These are phyloP conservation scores for Numenius arquata DNA, from an alignment of 2,113 vertebrate genomes.

Conservation along the genomic window DNA sequence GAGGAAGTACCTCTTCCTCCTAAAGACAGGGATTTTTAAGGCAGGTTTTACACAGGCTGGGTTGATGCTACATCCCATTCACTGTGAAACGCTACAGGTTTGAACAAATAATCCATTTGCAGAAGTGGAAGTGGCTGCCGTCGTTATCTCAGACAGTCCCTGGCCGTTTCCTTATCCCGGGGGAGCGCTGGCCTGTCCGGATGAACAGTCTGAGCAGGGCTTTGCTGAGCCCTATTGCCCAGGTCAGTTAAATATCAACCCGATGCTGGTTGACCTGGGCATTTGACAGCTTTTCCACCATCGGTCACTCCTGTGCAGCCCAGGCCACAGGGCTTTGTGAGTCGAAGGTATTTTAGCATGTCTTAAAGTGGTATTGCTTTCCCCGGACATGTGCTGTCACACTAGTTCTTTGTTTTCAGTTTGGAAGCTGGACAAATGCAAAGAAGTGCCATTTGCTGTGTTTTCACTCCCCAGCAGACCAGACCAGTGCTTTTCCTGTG, in stretches of 20 bases:
- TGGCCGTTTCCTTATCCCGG: not conserved
- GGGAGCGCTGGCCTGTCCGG: not conserved
- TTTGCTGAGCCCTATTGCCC: not conserved
- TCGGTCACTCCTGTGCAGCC: not conserved
- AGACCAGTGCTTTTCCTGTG: not conserved
- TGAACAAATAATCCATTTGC: not conserved
- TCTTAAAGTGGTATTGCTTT: not conserved
- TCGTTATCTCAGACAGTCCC: not conserved
- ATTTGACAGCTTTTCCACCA: not conserved
- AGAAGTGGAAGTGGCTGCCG: not conserved
- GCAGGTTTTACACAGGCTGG: not conserved
- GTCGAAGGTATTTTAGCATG: fast-evolving
- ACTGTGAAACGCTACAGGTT: not conserved
- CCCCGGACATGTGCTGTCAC: not conserved
- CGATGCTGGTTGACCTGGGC: not conserved
- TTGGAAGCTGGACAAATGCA: not conserved
- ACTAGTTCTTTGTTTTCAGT: not conserved
- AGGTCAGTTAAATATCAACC: fast-evolving
- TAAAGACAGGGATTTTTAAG: not conserved
- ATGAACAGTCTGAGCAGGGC: not conserved
- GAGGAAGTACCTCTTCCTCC: not conserved
- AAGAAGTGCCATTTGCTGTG: not conserved
- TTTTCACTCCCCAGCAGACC: not conserved
- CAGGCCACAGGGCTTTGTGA: not conserved
- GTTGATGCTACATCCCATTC: not conserved